Evolutionary conservation across 30 jellyfish, hydroid and myxozoan species (phyloP).

Genomic region (Cassiopea andromeda): DNA sequence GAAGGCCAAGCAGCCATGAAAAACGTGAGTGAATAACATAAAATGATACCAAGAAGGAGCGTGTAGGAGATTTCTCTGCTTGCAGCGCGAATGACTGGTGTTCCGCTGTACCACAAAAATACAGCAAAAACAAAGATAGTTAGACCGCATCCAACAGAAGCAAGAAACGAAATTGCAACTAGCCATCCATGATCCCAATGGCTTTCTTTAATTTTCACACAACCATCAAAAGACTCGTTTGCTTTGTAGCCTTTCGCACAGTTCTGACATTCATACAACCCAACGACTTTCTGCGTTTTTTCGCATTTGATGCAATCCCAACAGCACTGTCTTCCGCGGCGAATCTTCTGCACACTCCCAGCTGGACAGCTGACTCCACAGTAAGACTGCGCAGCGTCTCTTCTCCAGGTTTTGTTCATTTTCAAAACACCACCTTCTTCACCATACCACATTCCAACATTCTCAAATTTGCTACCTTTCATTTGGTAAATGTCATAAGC

Average conservation of each 20-base stretch:
- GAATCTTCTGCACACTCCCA: slow-evolving; percentile 38
- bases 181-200: slow-evolving; percentile 79
- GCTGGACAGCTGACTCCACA: slow-evolving; percentile 70
- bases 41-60: slow-evolving; percentile 56
- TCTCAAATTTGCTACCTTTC: slow-evolving; percentile 37
- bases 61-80: slow-evolving; percentile 85
- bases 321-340: slow-evolving; percentile 64
- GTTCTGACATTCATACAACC: slow-evolving; percentile 46
- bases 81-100: slow-evolving; percentile 90
- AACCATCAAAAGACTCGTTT: slow-evolving; percentile 41
- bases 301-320: slow-evolving; percentile 83
- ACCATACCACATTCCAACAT: slow-evolving; percentile 79
- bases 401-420: slow-evolving; percentile 36
- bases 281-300: slow-evolving; percentile 56
- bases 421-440: slow-evolving; percentile 53
- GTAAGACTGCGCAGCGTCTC: slow-evolving; percentile 24
- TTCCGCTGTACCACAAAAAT: slow-evolving; percentile 51
- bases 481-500: slow-evolving; percentile 65
- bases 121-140: slow-evolving; percentile 66
- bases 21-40: slow-evolving; percentile 72
- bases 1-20: slow-evolving; percentile 76
- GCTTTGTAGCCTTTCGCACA: slow-evolving; percentile 52
- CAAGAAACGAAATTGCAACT: slow-evolving; percentile 63
- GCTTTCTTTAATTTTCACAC: slow-evolving; percentile 50
- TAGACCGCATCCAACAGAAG: slow-evolving; percentile 77